These are phyloP conservation scores for Anthoptus insignis DNA, from an alignment of 2,888 invertebrate species.

Conservation along the genomic window DNA sequence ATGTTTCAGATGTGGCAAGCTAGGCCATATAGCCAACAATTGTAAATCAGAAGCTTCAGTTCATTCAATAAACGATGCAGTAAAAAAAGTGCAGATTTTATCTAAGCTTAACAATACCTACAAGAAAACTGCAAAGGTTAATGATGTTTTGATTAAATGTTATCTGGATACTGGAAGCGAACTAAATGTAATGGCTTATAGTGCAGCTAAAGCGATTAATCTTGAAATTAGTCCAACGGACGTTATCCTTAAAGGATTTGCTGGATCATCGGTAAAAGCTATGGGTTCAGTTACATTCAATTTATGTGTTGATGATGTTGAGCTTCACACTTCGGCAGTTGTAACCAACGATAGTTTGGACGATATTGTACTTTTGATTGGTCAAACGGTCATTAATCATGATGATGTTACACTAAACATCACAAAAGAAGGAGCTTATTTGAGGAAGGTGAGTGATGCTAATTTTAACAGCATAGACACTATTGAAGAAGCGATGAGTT, in stretches of 20 bases:
- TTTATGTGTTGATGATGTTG: background rate
- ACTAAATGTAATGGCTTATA: background rate
- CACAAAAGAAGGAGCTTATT: too few species aligned
- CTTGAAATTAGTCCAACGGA: background rate
- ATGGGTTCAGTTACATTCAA: background rate
- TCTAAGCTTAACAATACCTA: background rate
- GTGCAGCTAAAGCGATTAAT: background rate
- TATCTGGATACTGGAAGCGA: slow-evolving; percentile 10
- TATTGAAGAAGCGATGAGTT: too few species aligned
- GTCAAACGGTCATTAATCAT: background rate
- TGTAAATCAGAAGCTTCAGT: background rate
- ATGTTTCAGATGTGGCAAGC: background rate
- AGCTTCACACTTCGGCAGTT: background rate
- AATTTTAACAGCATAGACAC: too few species aligned
- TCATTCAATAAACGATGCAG: background rate
- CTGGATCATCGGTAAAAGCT: background rate
- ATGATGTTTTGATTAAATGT: background rate
- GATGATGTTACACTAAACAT: too few species aligned
- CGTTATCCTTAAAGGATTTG: background rate
- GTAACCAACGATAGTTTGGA: background rate
- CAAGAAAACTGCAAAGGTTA: background rate
- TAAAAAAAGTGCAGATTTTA: background rate
- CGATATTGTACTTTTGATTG: background rate
- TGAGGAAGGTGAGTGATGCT: too few species aligned
- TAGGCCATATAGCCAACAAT: background rate